These are phyloP conservation scores for Cosmia trapezina DNA, from an alignment of 2,888 invertebrate genomes.

Conservation along the genomic window DNA sequence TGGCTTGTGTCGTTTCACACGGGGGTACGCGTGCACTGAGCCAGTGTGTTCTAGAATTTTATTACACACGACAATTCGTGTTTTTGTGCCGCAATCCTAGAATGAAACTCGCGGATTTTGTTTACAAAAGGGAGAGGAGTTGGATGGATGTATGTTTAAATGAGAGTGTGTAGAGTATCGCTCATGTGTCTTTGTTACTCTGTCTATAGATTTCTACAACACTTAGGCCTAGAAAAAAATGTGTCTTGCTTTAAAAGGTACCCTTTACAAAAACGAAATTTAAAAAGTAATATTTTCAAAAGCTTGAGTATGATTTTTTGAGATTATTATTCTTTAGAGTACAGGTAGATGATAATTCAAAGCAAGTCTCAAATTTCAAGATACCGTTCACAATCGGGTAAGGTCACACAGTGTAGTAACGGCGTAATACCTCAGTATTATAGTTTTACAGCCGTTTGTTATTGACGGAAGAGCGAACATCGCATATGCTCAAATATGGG, in stretches of 20 bases:
- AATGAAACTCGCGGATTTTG: slow-evolving; percentile 60
- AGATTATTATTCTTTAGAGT: no score
- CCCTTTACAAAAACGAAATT: no score
- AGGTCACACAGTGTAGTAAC: slow-evolving; percentile 39
- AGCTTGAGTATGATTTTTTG: no score
- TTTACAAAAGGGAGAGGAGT: slow-evolving; percentile 24
- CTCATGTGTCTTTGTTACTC: not conserved
- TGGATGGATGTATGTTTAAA: not conserved
- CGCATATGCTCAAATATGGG: slow-evolving; percentile 33
- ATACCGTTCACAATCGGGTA: slow-evolving; percentile 24
- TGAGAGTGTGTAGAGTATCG: no score
- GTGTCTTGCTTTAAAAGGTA: no score
- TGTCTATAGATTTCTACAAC: not conserved
- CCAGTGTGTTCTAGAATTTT: slow-evolving; percentile 70
- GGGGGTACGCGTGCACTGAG: slow-evolving; percentile 76
- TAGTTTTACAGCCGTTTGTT: slow-evolving; percentile 32
- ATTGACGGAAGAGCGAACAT: slow-evolving; percentile 35
- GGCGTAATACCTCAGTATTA: slow-evolving; percentile 43
- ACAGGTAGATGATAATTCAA: no score
- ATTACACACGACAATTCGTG: slow-evolving; percentile 77
- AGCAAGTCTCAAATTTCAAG: not conserved
- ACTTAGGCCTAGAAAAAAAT: no score
- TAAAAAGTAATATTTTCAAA: no score
- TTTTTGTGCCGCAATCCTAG: slow-evolving; percentile 59
- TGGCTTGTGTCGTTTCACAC: slow-evolving; percentile 84